phyloP scores from a whole-genome alignment of 2,888 invertebrate species.

The Epirrhoe alternata region DNA sequence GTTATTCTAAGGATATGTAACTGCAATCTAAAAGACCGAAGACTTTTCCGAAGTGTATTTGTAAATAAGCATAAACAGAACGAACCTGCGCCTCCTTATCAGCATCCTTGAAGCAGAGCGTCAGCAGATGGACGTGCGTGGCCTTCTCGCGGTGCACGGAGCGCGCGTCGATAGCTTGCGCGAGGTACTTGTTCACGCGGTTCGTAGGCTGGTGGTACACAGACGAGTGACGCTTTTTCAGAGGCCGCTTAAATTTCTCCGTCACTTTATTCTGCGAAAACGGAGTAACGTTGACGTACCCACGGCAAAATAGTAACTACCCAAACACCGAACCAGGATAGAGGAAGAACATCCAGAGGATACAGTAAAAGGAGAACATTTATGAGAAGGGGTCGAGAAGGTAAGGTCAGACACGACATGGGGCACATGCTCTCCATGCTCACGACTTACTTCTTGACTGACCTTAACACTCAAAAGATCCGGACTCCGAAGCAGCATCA shows the following conservation, averaged over 20 bases:
- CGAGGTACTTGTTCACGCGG: conserved; percentile 95
- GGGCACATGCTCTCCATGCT: conserved; percentile 80
- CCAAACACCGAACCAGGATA: conserved; percentile 40
- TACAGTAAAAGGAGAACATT: conserved; percentile 50
- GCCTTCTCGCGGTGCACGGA: conserved; percentile 96
- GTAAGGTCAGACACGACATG: conserved; percentile 60
- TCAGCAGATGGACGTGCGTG: conserved; percentile 93
- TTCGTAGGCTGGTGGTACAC: conserved; percentile 95
- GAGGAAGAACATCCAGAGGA: conserved; percentile 45
- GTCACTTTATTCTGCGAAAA: conserved; percentile 91
- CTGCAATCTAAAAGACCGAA: too few relatives aligned
- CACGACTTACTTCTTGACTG: conserved; percentile 69
- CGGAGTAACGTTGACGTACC: conserved; percentile 53
- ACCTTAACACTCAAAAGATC: conserved; percentile 81
- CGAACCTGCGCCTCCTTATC: conserved; percentile 92
- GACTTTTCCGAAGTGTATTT: background rate
- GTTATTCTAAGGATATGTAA: too few relatives aligned
- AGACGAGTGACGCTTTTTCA: conserved; percentile 94
- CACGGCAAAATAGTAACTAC: conserved; percentile 48
- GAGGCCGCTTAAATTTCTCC: conserved; percentile 94
- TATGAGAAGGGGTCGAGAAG: conserved; percentile 43
- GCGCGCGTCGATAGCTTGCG: conserved; percentile 95
- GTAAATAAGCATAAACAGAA: background rate
- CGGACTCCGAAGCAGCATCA: conserved; percentile 83
- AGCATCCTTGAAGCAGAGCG: conserved; percentile 93